A percentile compares a stretch with the other conserved stretches of the same genome.
Conservation (phyloP, 2,888 invertebrate genomes). For the Cyaniris semiargus region DNA sequence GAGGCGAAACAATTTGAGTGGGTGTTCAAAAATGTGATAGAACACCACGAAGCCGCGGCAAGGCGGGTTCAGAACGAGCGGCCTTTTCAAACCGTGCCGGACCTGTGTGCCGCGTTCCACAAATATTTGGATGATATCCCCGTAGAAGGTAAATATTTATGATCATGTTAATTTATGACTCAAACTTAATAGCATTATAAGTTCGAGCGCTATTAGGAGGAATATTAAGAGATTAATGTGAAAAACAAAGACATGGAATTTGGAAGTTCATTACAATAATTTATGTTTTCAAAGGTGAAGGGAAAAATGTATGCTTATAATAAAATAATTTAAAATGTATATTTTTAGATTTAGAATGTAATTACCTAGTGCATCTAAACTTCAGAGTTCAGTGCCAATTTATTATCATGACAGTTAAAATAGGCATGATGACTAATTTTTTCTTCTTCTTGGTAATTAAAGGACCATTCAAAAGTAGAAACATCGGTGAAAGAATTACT, state of each 20-base stretch:
- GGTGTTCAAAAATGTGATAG: conserved; percentile 83
- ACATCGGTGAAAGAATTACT: too few relatives aligned
- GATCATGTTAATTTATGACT: conserved; percentile 20
- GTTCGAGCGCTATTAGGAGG: neutral
- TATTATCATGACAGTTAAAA: too few relatives aligned
- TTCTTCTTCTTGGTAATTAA: too few relatives aligned
- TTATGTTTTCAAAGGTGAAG: neutral
- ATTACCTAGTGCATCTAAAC: too few relatives aligned
- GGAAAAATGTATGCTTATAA: neutral
- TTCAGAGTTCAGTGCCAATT: too few relatives aligned
- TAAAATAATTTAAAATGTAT: neutral
- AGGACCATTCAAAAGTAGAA: too few relatives aligned
- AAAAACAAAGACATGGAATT: neutral
- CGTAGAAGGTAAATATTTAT: conserved; percentile 62
- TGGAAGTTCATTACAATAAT: neutral
- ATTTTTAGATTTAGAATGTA: neutral
- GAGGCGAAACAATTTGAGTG: conserved; percentile 75
- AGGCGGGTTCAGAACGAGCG: conserved; percentile 65
- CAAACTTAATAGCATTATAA: conserved; percentile 32
- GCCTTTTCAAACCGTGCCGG: conserved; percentile 73
- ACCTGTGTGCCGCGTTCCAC: conserved; percentile 75
- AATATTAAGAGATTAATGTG: neutral
- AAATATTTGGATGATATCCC: conserved; percentile 78
- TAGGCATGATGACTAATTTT: too few relatives aligned
- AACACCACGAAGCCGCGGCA: conserved; percentile 79